A percentile compares a stretch with the other conserved stretches of the same genome.
Conservation (phyloP, 2,797 vertebrate genomes). For the Crax fasciolata region DNA sequence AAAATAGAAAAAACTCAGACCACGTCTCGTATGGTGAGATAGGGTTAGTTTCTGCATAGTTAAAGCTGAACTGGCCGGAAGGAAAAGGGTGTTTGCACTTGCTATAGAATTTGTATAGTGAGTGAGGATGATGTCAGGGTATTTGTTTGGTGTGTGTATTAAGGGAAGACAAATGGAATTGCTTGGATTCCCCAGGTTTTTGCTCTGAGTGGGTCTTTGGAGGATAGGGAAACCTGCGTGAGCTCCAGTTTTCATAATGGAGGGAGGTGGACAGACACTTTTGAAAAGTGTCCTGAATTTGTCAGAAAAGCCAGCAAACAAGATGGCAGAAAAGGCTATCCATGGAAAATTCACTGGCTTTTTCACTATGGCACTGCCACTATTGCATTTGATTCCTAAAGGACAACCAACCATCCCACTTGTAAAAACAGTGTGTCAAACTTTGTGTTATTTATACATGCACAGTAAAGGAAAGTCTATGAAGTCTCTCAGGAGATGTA, state of each 20-base stretch:
- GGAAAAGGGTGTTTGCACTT: conserved; percentile 49
- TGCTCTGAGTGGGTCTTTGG: not conserved
- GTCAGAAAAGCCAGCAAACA: not conserved
- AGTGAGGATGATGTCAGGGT: conserved; percentile 40
- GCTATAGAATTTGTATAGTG: not conserved
- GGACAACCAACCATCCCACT: not conserved
- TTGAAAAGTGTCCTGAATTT: not conserved
- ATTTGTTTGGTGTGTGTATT: not conserved
- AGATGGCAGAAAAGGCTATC: not conserved
- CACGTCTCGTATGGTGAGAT: not conserved
- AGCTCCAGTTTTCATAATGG: not conserved
- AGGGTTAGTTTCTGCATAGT: not conserved
- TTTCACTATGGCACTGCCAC: not conserved
- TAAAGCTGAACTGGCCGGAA: conserved; percentile 21
- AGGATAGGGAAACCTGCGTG: not conserved
- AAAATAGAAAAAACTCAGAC: not conserved
- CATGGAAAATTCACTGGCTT: not conserved
- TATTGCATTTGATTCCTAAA: not conserved
- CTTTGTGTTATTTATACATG: not conserved
- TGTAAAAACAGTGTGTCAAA: not conserved
- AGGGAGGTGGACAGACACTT: not conserved
- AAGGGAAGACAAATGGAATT: not conserved
- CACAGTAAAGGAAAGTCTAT: not conserved
- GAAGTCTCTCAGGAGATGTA: not conserved
- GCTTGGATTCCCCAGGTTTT: not conserved